Percentiles rank a stretch among this genome's conserved stretches.
phyloP scores from a whole-genome alignment of 2,888 invertebrate genomes.

The Ennomos fuscantarius region DNA sequence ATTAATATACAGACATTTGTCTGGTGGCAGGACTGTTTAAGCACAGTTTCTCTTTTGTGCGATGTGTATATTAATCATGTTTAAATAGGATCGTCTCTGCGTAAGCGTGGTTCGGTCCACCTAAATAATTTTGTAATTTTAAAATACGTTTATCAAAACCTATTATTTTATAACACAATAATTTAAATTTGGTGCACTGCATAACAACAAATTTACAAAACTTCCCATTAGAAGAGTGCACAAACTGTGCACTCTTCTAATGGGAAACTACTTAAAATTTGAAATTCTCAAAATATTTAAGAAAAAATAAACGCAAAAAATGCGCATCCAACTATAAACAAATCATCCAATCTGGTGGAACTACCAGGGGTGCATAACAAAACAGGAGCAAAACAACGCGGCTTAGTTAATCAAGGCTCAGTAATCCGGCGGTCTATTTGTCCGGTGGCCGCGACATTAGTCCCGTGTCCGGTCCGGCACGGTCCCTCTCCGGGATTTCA shows the following conservation, averaged over 20 bases:
- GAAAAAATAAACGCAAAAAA: too few relatives aligned
- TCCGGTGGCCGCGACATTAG: constrained; percentile 77
- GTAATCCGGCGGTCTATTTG: constrained; percentile 71
- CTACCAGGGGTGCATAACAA: constrained; percentile 76
- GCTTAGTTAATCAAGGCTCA: constrained; percentile 79
- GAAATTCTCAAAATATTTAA: too few relatives aligned
- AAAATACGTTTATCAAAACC: background rate
- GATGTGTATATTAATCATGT: constrained; percentile 1
- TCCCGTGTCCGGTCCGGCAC: constrained; percentile 70
- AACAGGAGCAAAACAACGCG: constrained; percentile 65
- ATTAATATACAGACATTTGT: constrained; percentile 6
- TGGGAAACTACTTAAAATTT: too few relatives aligned
- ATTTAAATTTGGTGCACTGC: too few relatives aligned
- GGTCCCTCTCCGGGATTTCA: constrained; percentile 52
- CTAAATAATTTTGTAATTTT: background rate
- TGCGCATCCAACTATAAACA: constrained; percentile 19
- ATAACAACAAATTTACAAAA: too few relatives aligned
- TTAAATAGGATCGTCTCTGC: constrained; percentile 8
- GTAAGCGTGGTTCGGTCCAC: background rate
- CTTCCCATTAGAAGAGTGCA: too few relatives aligned
- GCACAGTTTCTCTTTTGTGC: constrained; percentile 1
- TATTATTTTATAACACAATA: too few relatives aligned
- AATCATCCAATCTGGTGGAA: constrained; percentile 45
- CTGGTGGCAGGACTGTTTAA: background rate
- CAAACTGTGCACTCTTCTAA: too few relatives aligned